Conservation (phyloP, 1,140 invertebrate genomes). For the Ericerus pela region DNA sequence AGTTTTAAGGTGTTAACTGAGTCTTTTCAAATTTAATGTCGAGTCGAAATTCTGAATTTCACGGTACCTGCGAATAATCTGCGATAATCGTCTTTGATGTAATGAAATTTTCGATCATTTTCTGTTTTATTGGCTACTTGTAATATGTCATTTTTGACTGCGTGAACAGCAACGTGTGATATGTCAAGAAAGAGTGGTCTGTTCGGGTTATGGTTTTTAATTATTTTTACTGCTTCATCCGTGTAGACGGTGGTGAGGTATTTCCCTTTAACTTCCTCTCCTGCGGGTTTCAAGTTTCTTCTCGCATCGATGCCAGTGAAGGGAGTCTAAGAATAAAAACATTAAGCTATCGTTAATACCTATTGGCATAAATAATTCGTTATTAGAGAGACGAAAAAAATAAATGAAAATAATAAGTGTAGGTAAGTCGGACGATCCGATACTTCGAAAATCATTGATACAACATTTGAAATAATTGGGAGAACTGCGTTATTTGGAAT, state of each 20-base stretch:
- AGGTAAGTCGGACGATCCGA: neutral
- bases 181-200: conserved; percentile 43
- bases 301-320: neutral
- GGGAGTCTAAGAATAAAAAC: neutral
- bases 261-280: conserved; percentile 26
- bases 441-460: neutral
- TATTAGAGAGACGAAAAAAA: neutral
- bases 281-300: conserved; percentile 29
- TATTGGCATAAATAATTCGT: neutral
- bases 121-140: conserved; percentile 41
- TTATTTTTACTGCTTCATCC: conserved; percentile 37
- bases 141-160: conserved; percentile 25
- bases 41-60: no score
- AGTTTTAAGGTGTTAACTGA: no score
- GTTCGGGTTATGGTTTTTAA: conserved; percentile 34
- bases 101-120: conserved; percentile 37
- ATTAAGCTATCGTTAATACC: neutral
- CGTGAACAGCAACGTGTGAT: conserved; percentile 42
- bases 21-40: no score
- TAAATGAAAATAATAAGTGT: neutral
- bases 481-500: neutral
- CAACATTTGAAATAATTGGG: neutral
- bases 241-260: conserved; percentile 45
- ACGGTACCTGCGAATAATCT: conserved; percentile 39
- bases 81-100: conserved; percentile 39